Evolutionary conservation across 2,113 vertebrate genomes (phyloP), one percentile per base, ranked within the genome.

Genomic region (Platichthys stellatus): DNA sequence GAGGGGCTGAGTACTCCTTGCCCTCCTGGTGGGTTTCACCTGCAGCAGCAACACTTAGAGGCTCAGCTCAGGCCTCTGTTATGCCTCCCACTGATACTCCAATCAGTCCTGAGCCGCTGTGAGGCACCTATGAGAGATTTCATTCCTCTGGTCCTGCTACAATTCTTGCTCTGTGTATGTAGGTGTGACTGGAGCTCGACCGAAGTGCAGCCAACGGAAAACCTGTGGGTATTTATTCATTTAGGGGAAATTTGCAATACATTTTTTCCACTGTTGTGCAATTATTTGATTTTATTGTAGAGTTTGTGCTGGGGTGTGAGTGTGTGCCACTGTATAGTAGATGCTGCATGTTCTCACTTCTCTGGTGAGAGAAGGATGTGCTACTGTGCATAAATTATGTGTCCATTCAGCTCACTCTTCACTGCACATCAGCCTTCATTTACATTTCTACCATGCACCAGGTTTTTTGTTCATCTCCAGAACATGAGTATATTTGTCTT

Each of bases 91-190:
- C 83, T 84, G 79, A 86, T 87, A 77, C 80, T 83, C 86, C 90
- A 90, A 92, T 92, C 90, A 92, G 85, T 84, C 87, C 71, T 76
- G 59, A 83, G 70, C 45, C 70, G 47, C 73, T 67, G 66, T 60
- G 78, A 80, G 69, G 76, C 60, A 81, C 72, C 67, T 65, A 23
- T 69, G 69, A 83, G 64, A 83, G 80, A 82, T 73, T 77, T 60
- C 60, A 63, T 64, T 65, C 67, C 74, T 57, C 58, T 14, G 60
- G 74, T 59, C 57, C 62, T 74, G 28, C 28, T 78, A 65, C 72
- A 89, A 78, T 63, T 21, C 63, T 63, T 59, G 63, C 59, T 21
- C 57, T 70, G 56, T 62, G 28, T 81, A 74, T 87, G 83, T 72
- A 49, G 61, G 58, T 35, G 9, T 45, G 21, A 69, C 35, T 59